A percentile compares a stretch with the other conserved stretches of the same genome.
These are phyloP conservation scores for Drosophila cardini DNA, from an alignment of 1,140 invertebrate genomes.

Conservation along the genomic window DNA sequence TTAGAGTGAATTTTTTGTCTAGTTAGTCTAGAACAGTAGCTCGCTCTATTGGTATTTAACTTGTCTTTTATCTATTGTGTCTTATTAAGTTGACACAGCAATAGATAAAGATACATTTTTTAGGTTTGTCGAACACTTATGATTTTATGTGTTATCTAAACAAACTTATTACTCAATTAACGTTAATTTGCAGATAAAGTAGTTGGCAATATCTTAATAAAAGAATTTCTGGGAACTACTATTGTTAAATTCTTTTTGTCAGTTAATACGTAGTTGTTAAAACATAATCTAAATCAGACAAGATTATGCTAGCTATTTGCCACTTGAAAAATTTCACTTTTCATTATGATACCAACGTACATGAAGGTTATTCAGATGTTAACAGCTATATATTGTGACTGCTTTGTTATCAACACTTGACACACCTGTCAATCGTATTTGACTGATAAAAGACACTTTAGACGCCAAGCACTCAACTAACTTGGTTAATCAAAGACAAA, in stretches of 20 bases:
- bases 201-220: too few species aligned
- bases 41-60: background rate
- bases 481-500: background rate
- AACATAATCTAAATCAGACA: background rate
- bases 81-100: too few species aligned
- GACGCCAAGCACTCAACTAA: background rate
- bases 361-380: conserved; percentile 1
- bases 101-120: too few species aligned
- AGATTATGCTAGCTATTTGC: conserved; percentile 6
- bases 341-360: background rate
- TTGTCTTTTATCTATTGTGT: background rate
- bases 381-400: background rate
- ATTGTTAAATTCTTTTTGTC: background rate
- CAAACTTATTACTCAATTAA: background rate
- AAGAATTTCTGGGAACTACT: too few species aligned
- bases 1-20: too few species aligned
- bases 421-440: background rate
- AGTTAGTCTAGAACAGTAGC: too few species aligned
- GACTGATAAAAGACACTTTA: conserved; percentile 17
- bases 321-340: conserved; percentile 23
- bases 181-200: background rate
- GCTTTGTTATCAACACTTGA: conserved; percentile 8
- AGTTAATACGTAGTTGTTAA: background rate
- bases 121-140: too few species aligned
- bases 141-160: background rate